These are phyloP conservation scores for Etheostoma perlongum DNA, from an alignment of 2,797 vertebrate genomes.

Conservation along the genomic window DNA sequence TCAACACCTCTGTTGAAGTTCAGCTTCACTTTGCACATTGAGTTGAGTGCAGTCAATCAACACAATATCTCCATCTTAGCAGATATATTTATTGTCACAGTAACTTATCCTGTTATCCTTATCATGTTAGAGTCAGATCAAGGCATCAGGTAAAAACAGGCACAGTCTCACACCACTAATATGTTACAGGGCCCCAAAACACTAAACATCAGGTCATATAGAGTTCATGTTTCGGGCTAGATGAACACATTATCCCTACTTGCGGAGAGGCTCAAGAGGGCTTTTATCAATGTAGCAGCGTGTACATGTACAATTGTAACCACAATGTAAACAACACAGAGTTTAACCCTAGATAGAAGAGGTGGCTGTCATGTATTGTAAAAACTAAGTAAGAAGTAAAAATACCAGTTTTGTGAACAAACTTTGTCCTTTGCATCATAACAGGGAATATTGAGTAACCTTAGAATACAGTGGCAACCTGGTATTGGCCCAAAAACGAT, in stretches of 20 bases:
- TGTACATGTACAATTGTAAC: constrained; percentile 15
- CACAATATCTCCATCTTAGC: neutral
- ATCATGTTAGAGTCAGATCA: neutral
- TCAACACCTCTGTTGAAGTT: neutral
- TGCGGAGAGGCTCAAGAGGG: constrained; percentile 3
- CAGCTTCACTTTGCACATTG: neutral
- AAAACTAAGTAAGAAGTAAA: neutral
- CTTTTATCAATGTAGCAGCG: constrained; percentile 21
- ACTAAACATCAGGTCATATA: constrained; percentile 38
- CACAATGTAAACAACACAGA: constrained; percentile 1
- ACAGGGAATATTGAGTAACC: constrained; percentile 12
- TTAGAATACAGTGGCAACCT: neutral
- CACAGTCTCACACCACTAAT: neutral
- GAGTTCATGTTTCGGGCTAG: constrained; percentile 42
- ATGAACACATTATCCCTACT: constrained; percentile 51
- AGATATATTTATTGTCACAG: neutral
- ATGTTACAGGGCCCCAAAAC: constrained; percentile 18
- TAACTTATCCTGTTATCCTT: constrained; percentile 11
- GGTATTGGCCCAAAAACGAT: constrained; percentile 23
- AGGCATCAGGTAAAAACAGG: constrained; percentile 1
- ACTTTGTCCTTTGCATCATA: neutral
- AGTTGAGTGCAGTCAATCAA: neutral
- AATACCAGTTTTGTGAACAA: neutral
- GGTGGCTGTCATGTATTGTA: neutral
- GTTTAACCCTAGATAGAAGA: constrained; percentile 6